Conservation (phyloP, 2,888 invertebrate species). For the Amiota minor region DNA sequence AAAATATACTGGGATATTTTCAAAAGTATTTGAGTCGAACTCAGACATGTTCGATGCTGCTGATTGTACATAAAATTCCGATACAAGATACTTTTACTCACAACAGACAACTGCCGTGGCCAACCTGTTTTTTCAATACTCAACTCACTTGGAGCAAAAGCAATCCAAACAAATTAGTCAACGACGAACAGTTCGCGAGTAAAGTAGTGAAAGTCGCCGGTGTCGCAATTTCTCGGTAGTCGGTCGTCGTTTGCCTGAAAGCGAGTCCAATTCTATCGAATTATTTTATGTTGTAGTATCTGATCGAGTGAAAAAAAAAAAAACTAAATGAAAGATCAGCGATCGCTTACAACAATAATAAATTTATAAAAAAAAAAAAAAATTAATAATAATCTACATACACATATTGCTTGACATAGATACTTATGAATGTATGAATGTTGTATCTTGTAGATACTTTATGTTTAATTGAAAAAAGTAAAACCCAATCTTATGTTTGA, state of each 20-base stretch:
- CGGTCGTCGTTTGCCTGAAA: too few relatives aligned
- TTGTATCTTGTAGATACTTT: conserved; percentile 20
- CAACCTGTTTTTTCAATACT: too few relatives aligned
- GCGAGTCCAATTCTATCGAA: too few relatives aligned
- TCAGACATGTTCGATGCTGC: neutral
- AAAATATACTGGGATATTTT: neutral
- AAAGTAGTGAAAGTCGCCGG: conserved; percentile 47
- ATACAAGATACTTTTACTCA: conserved; percentile 20
- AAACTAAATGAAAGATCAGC: neutral
- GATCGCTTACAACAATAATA: neutral
- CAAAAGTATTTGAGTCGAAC: neutral
- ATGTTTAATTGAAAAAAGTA: neutral
- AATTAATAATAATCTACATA: conserved; percentile 11
- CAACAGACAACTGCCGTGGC: neutral
- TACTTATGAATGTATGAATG: neutral
- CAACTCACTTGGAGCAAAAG: too few relatives aligned
- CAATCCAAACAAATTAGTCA: conserved; percentile 43
- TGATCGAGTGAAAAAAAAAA: neutral
- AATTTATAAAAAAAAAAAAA: neutral
- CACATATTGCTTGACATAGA: conserved; percentile 10
- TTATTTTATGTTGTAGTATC: too few relatives aligned
- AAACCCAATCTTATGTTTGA: conserved; percentile 13
- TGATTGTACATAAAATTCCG: conserved; percentile 1
- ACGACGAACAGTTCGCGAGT: conserved; percentile 57
- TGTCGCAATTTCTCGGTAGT: conserved; percentile 14